Conservation (phyloP, 2,113 vertebrate genomes). For the Daboia siamensis region DNA sequence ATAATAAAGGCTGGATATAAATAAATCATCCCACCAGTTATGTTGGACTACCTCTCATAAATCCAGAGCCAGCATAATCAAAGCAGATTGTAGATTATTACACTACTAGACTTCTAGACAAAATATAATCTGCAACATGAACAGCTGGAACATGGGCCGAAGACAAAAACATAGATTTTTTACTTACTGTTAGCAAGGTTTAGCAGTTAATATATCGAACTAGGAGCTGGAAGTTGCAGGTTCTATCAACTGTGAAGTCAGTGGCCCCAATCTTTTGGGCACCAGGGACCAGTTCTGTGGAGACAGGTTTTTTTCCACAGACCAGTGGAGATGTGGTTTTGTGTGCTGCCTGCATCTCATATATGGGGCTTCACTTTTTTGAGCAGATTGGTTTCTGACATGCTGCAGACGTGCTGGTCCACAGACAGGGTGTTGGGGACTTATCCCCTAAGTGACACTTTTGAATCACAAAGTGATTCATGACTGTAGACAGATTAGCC, state of each 20-base stretch:
- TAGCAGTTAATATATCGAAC: not conserved
- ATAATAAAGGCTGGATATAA: too few species aligned
- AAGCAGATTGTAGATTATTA: not conserved
- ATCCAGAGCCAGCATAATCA: not conserved
- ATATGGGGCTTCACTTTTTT: too few species aligned
- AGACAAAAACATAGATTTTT: not conserved
- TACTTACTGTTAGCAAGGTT: not conserved
- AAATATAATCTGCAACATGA: not conserved
- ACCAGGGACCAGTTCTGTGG: too few species aligned
- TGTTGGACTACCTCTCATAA: not conserved
- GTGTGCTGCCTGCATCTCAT: too few species aligned
- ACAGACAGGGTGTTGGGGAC: too few species aligned
- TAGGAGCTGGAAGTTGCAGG: not conserved
- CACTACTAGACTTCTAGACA: not conserved
- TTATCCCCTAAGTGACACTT: not conserved
- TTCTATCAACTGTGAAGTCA: not conserved
- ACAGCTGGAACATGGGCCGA: not conserved
- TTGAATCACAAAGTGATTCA: not conserved
- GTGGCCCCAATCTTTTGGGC: too few species aligned
- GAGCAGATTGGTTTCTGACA: too few species aligned
- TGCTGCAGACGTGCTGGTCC: too few species aligned
- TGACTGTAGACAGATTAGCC: not conserved
- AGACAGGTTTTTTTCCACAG: too few species aligned
- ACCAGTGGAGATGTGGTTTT: too few species aligned
- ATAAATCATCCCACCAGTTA: not conserved